Conservation (phyloP, 2,797 vertebrate genomes). For the Sardinella longiceps region DNA sequence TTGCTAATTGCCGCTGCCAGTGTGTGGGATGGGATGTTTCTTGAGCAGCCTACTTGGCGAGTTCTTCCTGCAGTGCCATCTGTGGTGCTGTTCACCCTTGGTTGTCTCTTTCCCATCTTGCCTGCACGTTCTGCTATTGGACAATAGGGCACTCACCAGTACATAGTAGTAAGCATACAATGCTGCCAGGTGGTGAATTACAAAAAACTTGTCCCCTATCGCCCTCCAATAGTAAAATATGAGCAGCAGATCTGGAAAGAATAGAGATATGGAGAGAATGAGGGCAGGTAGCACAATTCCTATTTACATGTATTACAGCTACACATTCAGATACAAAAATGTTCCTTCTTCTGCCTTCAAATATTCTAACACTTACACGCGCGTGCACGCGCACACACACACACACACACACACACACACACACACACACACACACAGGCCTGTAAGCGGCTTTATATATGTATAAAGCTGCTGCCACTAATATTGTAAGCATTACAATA, state of each 20-base stretch:
- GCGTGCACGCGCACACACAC: too few species aligned
- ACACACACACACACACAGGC: too few species aligned
- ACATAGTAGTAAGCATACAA: slow-evolving; percentile 95
- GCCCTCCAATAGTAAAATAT: slow-evolving; percentile 96
- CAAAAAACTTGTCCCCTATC: slow-evolving; percentile 96
- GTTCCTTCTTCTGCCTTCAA: too few species aligned
- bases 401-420: too few species aligned
- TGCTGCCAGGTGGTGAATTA: slow-evolving; percentile 92
- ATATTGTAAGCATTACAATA: too few species aligned
- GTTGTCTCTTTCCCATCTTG: slow-evolving; percentile 73
- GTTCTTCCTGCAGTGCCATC: slow-evolving; percentile 43
- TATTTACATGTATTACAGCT: too few species aligned
- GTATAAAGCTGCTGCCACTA: too few species aligned
- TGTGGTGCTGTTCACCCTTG: slow-evolving; percentile 75
- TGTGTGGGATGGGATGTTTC: slow-evolving; percentile 5
- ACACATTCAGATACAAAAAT: background rate
- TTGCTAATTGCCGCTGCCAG: background rate
- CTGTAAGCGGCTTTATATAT: too few species aligned
- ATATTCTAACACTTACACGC: too few species aligned
- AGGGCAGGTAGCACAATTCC: background rate
- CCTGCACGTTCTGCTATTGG: slow-evolving; percentile 72
- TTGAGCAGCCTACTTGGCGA: background rate
- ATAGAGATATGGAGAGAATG: slow-evolving; percentile 47
- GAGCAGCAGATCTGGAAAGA: slow-evolving; percentile 91
- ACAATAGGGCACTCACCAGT: slow-evolving; percentile 93